phyloP scores from a whole-genome alignment of 2,888 invertebrate species.

The Tetrapedia diversipes region DNA sequence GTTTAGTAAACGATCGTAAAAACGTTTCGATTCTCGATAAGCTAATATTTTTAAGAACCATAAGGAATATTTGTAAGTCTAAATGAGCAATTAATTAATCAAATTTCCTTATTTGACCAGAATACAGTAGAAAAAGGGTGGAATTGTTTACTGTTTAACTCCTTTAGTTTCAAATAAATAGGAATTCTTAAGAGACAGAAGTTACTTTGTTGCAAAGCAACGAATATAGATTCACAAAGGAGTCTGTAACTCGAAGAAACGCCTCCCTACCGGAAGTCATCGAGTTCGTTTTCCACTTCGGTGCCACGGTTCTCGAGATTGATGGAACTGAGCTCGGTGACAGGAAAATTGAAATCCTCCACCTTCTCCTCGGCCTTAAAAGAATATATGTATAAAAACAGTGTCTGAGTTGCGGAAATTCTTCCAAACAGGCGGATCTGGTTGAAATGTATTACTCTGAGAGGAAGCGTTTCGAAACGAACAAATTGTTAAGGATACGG shows the following conservation, averaged over 20 bases:
- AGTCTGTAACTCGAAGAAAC: conserved; percentile 38
- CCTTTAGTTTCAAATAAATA: not conserved
- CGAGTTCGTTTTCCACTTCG: conserved; percentile 70
- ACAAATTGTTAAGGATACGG: conserved; percentile 1
- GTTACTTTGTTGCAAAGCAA: not conserved
- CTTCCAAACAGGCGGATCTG: conserved; percentile 46
- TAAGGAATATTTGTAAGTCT: not conserved
- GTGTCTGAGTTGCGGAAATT: conserved; percentile 60
- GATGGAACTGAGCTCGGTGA: conserved; percentile 68
- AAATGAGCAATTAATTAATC: not conserved
- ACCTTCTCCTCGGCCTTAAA: conserved; percentile 21
- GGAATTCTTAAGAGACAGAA: not conserved
- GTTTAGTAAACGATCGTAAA: no score
- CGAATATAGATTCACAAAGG: conserved; percentile 11
- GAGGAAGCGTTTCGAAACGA: conserved; percentile 28
- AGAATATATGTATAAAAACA: conserved; percentile 40
- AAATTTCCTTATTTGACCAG: not conserved
- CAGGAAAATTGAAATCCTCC: conserved; percentile 71
- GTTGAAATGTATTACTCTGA: conserved; percentile 51
- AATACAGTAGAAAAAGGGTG: no score
- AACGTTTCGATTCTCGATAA: no score
- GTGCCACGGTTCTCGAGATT: conserved; percentile 65
- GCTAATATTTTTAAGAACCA: no score
- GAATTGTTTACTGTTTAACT: not conserved
- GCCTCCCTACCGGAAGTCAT: conserved; percentile 63